phyloP scores from a whole-genome alignment of 2,888 invertebrate genomes.

The Crioceris asparagi region DNA sequence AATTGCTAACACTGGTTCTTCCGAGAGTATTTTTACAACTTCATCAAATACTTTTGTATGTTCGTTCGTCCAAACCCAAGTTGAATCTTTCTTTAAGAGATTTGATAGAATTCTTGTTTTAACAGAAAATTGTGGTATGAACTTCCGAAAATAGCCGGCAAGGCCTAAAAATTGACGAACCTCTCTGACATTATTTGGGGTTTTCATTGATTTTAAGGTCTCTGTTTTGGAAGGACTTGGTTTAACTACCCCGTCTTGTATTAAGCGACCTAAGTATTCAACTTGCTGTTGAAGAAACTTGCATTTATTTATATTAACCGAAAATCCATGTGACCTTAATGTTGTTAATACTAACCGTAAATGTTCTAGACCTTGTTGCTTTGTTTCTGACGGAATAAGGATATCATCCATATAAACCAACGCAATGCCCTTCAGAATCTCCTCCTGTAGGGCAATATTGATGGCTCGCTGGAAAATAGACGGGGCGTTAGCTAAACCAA shows the following conservation, averaged over 20 bases:
- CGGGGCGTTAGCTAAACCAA: constrained; percentile 28
- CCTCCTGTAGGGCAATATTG: background rate
- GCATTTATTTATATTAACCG: constrained; percentile 1
- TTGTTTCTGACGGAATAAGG: background rate
- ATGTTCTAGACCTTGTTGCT: background rate
- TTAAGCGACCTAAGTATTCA: constrained; percentile 3
- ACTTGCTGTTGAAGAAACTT: background rate
- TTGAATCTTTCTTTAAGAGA: constrained; percentile 11
- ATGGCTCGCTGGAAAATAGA: constrained; percentile 2
- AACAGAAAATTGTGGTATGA: constrained; percentile 15
- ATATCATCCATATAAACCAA: background rate
- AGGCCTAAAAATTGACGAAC: constrained; percentile 8
- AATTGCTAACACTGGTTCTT: constrained; percentile 15
- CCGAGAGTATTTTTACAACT: constrained; percentile 3
- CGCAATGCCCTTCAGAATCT: background rate
- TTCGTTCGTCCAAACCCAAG: background rate
- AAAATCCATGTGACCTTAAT: background rate
- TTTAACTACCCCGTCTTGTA: background rate
- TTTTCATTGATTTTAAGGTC: constrained; percentile 1
- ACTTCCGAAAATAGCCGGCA: constrained; percentile 19
- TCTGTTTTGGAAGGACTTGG: background rate
- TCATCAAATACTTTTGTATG: constrained; percentile 1
- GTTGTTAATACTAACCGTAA: background rate
- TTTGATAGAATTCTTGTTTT: constrained; percentile 15
- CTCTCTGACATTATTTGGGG: constrained; percentile 5